A percentile compares a stretch with the other conserved stretches of the same genome.
These are phyloP conservation scores for Luidia sarsii DNA, from an alignment of 53 echinoderm and acorn worm genomes.

Conservation along the genomic window DNA sequence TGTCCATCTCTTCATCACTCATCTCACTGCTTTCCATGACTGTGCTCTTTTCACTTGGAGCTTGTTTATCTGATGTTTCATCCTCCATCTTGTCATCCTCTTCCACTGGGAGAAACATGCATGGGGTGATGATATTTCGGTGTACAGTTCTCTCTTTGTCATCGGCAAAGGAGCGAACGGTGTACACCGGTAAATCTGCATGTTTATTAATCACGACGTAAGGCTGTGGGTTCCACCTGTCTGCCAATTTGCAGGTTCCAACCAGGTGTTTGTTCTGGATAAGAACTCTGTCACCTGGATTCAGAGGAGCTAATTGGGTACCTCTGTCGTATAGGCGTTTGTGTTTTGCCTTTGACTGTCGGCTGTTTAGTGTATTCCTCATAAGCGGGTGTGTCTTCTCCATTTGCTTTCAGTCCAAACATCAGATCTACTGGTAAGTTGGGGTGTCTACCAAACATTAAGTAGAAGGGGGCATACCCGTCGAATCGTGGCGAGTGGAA, in stretches of 20 bases:
- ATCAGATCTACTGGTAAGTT: conserved; percentile 21
- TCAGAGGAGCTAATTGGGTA: not conserved
- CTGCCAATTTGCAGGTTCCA: not conserved
- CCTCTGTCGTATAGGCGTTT: not conserved
- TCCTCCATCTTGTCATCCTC: not conserved
- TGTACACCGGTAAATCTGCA: not conserved
- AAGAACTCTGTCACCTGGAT: too few species aligned
- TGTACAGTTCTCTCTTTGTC: not conserved
- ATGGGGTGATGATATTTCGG: not conserved
- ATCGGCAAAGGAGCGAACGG: not conserved
- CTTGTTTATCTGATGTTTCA: not conserved
- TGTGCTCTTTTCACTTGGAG: not conserved
- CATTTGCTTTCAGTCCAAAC: not conserved
- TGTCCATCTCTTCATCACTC: not conserved
- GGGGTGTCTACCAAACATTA: conserved; percentile 22
- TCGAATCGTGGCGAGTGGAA: conserved; percentile 33
- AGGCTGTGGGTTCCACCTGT: not conserved
- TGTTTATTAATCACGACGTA: not conserved
- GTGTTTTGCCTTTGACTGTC: not conserved
- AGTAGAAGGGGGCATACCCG: conserved; percentile 3
- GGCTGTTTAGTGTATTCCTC: not conserved
- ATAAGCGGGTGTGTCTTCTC: not conserved
- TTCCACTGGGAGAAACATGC: not conserved
- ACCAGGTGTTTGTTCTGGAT: not conserved
- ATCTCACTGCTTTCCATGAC: not conserved